Base-by-base conservation (phyloP, 2,888 invertebrate species). In the Lypha dubia region DNA sequence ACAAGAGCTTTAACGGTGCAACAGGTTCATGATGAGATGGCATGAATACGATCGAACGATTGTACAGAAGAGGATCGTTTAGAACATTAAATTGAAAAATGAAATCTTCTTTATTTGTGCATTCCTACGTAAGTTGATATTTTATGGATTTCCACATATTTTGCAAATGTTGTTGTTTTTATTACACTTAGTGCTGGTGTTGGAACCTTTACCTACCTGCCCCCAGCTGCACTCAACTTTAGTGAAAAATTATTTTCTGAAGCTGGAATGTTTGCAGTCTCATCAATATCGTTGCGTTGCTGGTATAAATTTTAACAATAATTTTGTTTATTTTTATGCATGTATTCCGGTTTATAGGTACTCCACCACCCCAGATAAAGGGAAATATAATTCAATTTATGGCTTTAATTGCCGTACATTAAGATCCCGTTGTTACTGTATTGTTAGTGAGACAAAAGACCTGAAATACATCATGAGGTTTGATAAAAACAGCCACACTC, bases 351-450 rank as follows among this genome's bases (percentile, higher is more conserved):
- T 75, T 70, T 56, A 3, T 24, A 70, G 67, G 53, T 44, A 51
- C 67, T 77, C n/a, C n/a, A 15, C 68, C 70, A 73, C 77, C 80
- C 56, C 53, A 80, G 41, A 58, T 56, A 77, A 81, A 63, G 77
- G 56, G 20, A 68, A 76, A 84, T 77, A 53, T 79, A 63, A 73
- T 79, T 79, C 35, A 15, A 51, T 84, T 79, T 74, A 68, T 82
- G 58, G 86, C 80, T 83, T 86, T 90, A 90, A 90, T 90, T 90
- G 89, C 88, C 87, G 71, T 86, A 87, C 86, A 88, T 88, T 87
- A 86, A 85, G 81, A 84, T 84, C 73, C 84, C 84, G 84, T 84
- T 81, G 77, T 73, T 79, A 38, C 67, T 44, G 75, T 67, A 56
- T 58, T 79, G 71, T 41, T 75, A 71, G 46, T 71, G 75, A 79